These are phyloP conservation scores for Hemitrygon akajei DNA, from an alignment of 2,797 vertebrate genomes.

Conservation along the genomic window DNA sequence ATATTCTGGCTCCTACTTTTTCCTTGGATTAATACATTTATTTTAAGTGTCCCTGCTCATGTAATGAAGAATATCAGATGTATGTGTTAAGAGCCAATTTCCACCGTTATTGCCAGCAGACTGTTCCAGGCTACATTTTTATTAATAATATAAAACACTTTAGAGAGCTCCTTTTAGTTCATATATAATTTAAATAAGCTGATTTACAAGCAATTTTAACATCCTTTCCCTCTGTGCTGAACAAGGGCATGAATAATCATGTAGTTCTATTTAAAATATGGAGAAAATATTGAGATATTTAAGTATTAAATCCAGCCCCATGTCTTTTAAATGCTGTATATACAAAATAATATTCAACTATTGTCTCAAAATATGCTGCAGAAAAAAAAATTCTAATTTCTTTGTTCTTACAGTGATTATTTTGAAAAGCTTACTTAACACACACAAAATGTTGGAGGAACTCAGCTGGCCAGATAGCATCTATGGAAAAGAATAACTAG, in stretches of 20 bases:
- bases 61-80: neutral
- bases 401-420: neutral
- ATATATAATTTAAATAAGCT: neutral
- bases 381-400: neutral
- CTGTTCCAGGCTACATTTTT: neutral
- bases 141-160: neutral
- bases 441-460: too few species aligned
- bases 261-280: neutral
- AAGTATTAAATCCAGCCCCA: neutral
- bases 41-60: neutral
- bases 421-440: neutral
- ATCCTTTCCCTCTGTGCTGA: neutral
- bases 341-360: neutral
- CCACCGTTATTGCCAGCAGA: neutral
- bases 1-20: neutral
- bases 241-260: neutral
- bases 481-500: too few species aligned
- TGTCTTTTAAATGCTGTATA: neutral
- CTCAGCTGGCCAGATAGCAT: too few species aligned
- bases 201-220: neutral
- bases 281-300: neutral
- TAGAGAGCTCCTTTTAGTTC: neutral
- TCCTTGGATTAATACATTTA: neutral
- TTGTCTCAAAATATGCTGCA: neutral
- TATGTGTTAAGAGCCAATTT: neutral